Conservation (phyloP, 2,888 invertebrate species). For the Piscicola geometra region DNA sequence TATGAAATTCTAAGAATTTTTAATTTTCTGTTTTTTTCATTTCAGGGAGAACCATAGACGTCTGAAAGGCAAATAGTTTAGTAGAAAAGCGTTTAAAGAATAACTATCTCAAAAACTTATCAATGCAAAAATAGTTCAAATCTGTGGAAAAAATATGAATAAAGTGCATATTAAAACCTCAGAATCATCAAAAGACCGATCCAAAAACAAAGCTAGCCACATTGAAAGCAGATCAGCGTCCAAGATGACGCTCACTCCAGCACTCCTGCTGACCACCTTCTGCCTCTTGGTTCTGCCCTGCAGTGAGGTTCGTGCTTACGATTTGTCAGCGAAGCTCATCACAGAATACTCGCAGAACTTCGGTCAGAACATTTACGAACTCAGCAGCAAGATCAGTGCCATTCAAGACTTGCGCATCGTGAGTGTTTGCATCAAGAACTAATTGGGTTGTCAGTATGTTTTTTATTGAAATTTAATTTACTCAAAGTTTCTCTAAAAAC, state of each 20-base stretch:
- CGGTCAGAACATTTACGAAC: conserved; percentile 26
- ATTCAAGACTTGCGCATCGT: conserved; percentile 20
- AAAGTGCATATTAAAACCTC: background rate
- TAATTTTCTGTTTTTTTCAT: too few relatives aligned
- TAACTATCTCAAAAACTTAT: too few relatives aligned
- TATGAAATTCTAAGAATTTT: too few relatives aligned
- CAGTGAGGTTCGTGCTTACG: background rate
- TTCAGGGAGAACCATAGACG: too few relatives aligned
- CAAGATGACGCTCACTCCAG: background rate
- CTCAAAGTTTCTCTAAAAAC: too few relatives aligned
- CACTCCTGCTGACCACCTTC: background rate
- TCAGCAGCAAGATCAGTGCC: conserved; percentile 2
- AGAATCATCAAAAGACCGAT: background rate
- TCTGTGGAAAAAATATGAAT: too few relatives aligned
- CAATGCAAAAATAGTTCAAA: too few relatives aligned
- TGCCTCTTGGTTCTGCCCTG: background rate
- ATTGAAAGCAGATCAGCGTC: background rate
- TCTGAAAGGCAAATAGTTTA: too few relatives aligned
- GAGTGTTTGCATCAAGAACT: too few relatives aligned
- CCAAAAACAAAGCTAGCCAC: background rate
- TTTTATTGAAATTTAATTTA: too few relatives aligned
- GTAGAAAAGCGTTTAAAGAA: too few relatives aligned
- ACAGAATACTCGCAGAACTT: conserved; percentile 14
- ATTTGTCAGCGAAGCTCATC: background rate
- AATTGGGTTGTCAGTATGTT: too few relatives aligned